These are phyloP conservation scores for Melopsittacus undulatus DNA, from an alignment of 2,797 vertebrate species.

Conservation along the genomic window DNA sequence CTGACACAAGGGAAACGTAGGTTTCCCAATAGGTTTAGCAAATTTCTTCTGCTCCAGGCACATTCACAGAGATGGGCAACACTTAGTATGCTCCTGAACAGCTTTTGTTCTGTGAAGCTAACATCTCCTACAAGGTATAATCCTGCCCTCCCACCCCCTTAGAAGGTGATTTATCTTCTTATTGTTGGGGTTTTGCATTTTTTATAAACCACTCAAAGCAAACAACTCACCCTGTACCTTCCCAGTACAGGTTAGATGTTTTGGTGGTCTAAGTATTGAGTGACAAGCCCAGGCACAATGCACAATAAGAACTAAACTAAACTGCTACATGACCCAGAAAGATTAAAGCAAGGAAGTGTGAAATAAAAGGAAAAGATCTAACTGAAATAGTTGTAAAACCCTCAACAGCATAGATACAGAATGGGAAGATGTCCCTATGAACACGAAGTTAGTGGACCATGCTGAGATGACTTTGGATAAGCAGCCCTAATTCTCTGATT, in stretches of 20 bases:
- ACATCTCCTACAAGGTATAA: neutral
- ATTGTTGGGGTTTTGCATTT: neutral
- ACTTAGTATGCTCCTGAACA: neutral
- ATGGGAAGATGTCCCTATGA: slow-evolving; percentile 26
- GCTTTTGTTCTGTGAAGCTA: neutral
- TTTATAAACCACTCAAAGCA: neutral
- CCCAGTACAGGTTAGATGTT: slow-evolving; percentile 37
- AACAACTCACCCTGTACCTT: neutral
- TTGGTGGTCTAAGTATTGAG: neutral
- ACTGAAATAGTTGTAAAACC: slow-evolving; percentile 47
- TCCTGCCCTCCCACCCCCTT: neutral
- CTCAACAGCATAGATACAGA: slow-evolving; percentile 3
- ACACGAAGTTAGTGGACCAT: neutral
- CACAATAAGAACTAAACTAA: slow-evolving; percentile 20
- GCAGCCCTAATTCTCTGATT: slow-evolving; percentile 41
- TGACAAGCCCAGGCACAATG: neutral
- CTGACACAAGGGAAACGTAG: neutral
- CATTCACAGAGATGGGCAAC: neutral
- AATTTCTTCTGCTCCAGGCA: neutral
- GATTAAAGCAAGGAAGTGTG: slow-evolving; percentile 52
- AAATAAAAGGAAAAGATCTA: slow-evolving; percentile 49
- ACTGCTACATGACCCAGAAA: slow-evolving; percentile 28
- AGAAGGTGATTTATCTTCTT: neutral
- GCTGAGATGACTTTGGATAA: neutral
- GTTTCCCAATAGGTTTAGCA: neutral